Conservation (phyloP, 2,888 invertebrate genomes). For the Choreutis nemorana region DNA sequence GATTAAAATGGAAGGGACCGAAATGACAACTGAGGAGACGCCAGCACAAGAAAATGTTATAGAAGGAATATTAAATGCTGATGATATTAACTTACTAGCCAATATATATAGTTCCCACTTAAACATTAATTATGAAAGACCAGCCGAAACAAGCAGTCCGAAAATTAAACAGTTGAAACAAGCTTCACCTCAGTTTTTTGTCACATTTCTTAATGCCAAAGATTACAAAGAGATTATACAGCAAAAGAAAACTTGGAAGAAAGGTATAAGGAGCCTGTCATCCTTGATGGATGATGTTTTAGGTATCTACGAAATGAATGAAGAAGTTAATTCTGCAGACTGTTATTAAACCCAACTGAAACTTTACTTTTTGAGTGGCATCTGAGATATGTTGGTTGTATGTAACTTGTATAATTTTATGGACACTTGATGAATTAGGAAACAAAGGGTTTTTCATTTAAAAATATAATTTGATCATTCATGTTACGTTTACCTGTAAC, state of each 20-base stretch:
- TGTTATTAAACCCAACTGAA: too few species aligned
- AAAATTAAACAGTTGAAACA: conserved; percentile 30
- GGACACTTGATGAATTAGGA: too few species aligned
- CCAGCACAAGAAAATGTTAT: conserved; percentile 59
- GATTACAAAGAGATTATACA: conserved; percentile 69
- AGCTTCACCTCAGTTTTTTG: conserved; percentile 66
- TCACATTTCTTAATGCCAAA: conserved; percentile 59
- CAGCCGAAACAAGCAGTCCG: conserved; percentile 21
- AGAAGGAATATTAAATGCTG: conserved; percentile 69
- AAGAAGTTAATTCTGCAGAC: conserved; percentile 71
- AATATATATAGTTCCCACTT: conserved; percentile 67
- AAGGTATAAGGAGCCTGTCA: conserved; percentile 71
- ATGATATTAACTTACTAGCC: conserved; percentile 69
- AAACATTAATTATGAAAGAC: conserved; percentile 29
- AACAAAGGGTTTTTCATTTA: too few species aligned
- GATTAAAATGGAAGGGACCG: conserved; percentile 23
- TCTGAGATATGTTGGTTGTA: too few species aligned
- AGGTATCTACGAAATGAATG: conserved; percentile 60
- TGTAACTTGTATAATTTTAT: too few species aligned
- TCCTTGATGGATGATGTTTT: conserved; percentile 80
- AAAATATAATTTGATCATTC: too few species aligned
- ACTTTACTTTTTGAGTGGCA: too few species aligned
- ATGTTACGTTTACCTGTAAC: too few species aligned
- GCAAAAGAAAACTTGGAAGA: conserved; percentile 72
- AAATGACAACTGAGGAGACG: conserved; percentile 17